phyloP scores from a whole-genome alignment of 2,797 vertebrate species.

The Pantherophis alleghaniensis region DNA sequence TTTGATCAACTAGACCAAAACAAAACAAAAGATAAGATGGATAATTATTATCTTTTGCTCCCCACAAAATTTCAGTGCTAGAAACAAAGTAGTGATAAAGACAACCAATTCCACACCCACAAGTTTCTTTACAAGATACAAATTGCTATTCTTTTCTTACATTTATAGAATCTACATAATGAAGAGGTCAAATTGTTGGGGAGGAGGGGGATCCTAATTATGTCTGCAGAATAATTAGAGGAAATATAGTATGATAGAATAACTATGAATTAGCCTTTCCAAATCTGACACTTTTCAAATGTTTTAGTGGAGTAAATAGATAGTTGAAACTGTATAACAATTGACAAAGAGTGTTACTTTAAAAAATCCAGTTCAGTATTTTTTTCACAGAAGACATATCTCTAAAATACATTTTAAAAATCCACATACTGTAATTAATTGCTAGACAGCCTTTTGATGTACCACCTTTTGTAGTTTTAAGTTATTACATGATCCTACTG shows the following conservation, averaged over 20 bases:
- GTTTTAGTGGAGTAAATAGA: not conserved
- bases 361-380: not conserved
- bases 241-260: not conserved
- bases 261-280: not conserved
- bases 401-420: not conserved
- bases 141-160: conserved; percentile 5
- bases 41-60: not conserved
- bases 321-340: not conserved
- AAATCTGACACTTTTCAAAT: not conserved
- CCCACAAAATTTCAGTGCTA: not conserved
- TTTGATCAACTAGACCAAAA: not conserved
- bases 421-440: not conserved
- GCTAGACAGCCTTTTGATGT: not conserved
- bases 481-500: not conserved
- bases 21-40: not conserved
- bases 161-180: conserved; percentile 3
- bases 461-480: not conserved
- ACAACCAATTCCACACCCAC: too few relatives aligned
- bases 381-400: not conserved
- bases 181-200: not conserved
- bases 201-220: not conserved
- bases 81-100: not conserved
- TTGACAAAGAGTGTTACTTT: not conserved
- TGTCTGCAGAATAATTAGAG: not conserved
- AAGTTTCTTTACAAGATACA: conserved; percentile 24